Base-by-base conservation (phyloP, 1,140 invertebrate species). In the Phymastichus coffea region DNA sequence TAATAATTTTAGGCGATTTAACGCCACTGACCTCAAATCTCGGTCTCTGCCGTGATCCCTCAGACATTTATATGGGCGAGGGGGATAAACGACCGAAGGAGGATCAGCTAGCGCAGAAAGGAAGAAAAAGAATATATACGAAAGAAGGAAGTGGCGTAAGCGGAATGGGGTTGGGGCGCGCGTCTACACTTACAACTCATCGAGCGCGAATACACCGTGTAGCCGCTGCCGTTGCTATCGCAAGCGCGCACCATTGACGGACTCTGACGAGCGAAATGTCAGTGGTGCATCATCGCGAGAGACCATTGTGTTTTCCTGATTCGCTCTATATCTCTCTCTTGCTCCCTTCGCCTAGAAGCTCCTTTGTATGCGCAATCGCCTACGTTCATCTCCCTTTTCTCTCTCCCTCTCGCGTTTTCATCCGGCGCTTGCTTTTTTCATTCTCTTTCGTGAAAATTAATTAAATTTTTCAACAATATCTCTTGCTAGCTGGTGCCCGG, bases 1-100 rank as follows among this genome's bases (percentile, higher is more conserved):
- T 15, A 37, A 56, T 46, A 46, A 26, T 47, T 47, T 46, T 56
- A 37, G 26, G 43, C 28, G 25, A 47, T 56, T 56, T 15, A 44
- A 43, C 20, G 28, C 28, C 23, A 54, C n/a, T n/a, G n/a, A n/a
- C n/a, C n/a, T n/a, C n/a, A n/a, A n/a, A n/a, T n/a, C n/a, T n/a
- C n/a, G n/a, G n/a, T n/a, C n/a, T n/a, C n/a, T n/a, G n/a, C n/a
- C n/a, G n/a, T n/a, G n/a, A n/a, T n/a, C n/a, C n/a, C n/a, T n/a
- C n/a, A n/a, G n/a, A n/a, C n/a, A 48, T 41, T 12, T 17, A 41
- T 4, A 41, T 6, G 2, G 3, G 33, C 6, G 37, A 30, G 6
- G 51, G 15, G 14, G 14, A 12, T 12, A 10, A 25, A n/a, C n/a
- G n/a, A n/a, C n/a, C n/a, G n/a, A n/a, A n/a, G n/a, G n/a, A n/a